Evolutionary conservation across 2,113 vertebrate genomes (phyloP).

Genomic region (Phylloscopus trochilus): DNA sequence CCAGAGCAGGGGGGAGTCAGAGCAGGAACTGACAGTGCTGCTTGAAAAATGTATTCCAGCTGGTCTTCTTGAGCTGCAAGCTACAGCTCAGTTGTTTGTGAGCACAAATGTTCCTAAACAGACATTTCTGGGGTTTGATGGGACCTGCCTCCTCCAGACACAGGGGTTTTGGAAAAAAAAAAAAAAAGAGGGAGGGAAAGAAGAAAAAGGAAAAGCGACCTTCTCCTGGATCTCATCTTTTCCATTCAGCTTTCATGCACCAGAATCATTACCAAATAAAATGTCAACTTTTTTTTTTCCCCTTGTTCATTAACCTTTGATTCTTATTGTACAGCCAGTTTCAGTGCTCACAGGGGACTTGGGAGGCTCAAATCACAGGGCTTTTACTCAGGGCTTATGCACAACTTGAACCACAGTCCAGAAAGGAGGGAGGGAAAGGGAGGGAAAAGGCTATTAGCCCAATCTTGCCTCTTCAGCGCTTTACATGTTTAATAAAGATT

Average conservation of each 20-base stretch:
- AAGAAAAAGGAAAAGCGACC: not conserved
- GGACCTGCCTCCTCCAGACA: not conserved
- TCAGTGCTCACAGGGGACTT: conserved; percentile 32
- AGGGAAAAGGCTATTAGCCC: conserved; percentile 36
- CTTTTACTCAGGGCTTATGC: conserved; percentile 29
- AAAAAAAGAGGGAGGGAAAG: not conserved
- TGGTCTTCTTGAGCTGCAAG: not conserved
- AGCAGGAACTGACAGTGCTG: not conserved
- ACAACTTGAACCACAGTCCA: conserved; percentile 6
- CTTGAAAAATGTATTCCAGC: conserved; percentile 18
- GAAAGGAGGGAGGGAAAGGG: not conserved
- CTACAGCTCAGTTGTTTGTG: not conserved
- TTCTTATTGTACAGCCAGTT: conserved; percentile 50
- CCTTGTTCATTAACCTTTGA: conserved; percentile 64
- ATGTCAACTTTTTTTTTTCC: conserved; percentile 47
- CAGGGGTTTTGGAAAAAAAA: not conserved
- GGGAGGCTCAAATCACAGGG: conserved; percentile 18
- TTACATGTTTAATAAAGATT: conserved; percentile 61
- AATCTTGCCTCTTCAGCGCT: conserved; percentile 52
- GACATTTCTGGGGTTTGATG: not conserved
- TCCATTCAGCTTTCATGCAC: not conserved
- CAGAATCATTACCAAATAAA: conserved; percentile 53
- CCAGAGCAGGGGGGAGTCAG: not conserved
- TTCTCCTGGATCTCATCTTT: conserved; percentile 5
- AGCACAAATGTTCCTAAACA: not conserved